Evolutionary conservation across 2,113 vertebrate species (phyloP).

Genomic region (Puma concolor): DNA sequence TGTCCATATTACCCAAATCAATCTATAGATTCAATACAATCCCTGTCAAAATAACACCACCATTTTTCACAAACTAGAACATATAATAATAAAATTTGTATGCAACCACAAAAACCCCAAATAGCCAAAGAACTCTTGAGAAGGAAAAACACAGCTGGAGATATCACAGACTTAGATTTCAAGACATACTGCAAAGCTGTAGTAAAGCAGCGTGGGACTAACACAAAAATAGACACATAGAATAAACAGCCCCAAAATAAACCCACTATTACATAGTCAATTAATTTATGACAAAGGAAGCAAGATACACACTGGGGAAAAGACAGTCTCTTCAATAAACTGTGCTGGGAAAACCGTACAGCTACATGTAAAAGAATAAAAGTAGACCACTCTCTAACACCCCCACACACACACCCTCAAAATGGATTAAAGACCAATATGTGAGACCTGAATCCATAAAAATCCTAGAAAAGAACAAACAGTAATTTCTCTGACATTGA

Average conservation of each 20-base stretch:
- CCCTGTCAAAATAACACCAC: background rate
- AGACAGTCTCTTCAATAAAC: background rate
- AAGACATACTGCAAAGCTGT: background rate
- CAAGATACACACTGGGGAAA: background rate
- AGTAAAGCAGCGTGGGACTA: background rate
- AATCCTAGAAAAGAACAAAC: background rate
- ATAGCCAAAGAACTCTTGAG: background rate
- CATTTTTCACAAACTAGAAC: background rate
- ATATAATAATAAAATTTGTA: background rate
- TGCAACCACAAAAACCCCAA: background rate
- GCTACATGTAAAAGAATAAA: background rate
- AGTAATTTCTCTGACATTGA: background rate
- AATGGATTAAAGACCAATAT: background rate
- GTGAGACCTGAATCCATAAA: background rate
- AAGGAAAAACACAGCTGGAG: background rate
- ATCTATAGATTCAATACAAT: background rate
- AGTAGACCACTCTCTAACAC: background rate
- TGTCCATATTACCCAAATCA: background rate
- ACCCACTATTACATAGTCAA: background rate
- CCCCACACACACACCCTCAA: background rate
- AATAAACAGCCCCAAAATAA: background rate
- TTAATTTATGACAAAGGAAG: background rate
- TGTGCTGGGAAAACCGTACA: background rate
- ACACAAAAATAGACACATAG: background rate
- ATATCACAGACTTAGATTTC: background rate